A percentile compares a stretch with the other conserved stretches of the same genome.
These are phyloP conservation scores for Scopus umbretta DNA, from an alignment of 2,113 vertebrate species.

Conservation along the genomic window DNA sequence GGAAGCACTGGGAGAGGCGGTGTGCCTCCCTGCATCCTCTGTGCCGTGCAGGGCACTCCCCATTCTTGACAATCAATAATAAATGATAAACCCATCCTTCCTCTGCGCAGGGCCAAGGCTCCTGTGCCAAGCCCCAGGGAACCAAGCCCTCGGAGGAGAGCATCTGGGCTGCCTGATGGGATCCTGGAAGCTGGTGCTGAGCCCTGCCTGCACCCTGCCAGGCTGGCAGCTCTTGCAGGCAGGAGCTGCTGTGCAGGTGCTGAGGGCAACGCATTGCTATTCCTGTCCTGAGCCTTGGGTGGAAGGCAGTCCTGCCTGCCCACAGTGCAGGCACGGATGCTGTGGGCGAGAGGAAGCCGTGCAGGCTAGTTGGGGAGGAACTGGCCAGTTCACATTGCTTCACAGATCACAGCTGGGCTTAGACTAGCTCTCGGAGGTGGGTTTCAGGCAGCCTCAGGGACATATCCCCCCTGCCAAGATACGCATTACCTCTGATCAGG, in stretches of 20 bases:
- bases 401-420: rapidly evolving
- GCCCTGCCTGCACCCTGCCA: not conserved
- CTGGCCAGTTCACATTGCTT: not conserved
- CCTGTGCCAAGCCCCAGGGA: not conserved
- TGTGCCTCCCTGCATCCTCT: rapidly evolving
- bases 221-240: not conserved
- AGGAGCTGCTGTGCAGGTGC: not conserved
- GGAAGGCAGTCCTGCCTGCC: not conserved
- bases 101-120: not conserved
- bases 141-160: rapidly evolving
- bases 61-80: not conserved
- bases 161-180: not conserved
- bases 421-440: not conserved
- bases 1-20: not conserved
- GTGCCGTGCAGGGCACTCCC: not conserved
- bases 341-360: not conserved
- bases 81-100: not conserved
- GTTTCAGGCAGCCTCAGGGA: not conserved
- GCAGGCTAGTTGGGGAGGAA: not conserved
- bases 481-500: not conserved
- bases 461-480: not conserved
- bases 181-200: not conserved
- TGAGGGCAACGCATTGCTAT: not conserved
- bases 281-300: not conserved
- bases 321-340: not conserved